Evolutionary conservation across 1,140 invertebrate species (phyloP).

Genomic region (Habropoda laboriosa): DNA sequence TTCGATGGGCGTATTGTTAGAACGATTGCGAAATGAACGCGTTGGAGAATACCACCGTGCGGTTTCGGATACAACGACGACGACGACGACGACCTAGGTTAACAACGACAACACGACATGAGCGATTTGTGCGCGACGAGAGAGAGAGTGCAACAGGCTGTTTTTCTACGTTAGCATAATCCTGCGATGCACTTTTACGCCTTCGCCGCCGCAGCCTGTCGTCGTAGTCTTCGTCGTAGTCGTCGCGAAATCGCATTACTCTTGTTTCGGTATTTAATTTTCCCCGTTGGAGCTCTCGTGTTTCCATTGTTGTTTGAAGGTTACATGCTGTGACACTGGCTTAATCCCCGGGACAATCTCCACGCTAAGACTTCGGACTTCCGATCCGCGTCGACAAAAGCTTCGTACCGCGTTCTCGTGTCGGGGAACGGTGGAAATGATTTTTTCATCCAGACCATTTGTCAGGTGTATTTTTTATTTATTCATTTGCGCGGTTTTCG

Average conservation of each 20-base stretch:
- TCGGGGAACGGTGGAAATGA: no score
- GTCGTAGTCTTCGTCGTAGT: no score
- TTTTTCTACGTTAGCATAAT: slow-evolving; percentile 12
- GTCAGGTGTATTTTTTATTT: no score
- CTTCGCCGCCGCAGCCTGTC: slow-evolving; percentile 9
- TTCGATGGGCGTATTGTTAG: slow-evolving; percentile 5
- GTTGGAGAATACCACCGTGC: background rate
- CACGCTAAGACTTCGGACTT: background rate
- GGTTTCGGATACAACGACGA: no score
- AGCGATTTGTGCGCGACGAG: no score
- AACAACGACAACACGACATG: background rate
- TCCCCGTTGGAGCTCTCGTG: background rate
- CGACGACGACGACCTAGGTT: background rate
- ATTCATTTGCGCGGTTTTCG: no score
- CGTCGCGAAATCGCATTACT: slow-evolving; percentile 25
- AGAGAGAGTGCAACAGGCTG: slow-evolving; percentile 35
- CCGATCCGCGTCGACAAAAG: no score
- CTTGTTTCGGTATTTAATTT: background rate
- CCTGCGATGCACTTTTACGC: slow-evolving; percentile 14
- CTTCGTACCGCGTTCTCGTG: no score
- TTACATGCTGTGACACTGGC: background rate
- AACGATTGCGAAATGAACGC: slow-evolving; percentile 20
- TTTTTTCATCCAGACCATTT: no score
- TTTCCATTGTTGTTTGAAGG: slow-evolving; percentile 2
- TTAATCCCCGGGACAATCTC: background rate